Evolutionary conservation across 1,140 invertebrate species (phyloP).

Genomic region (Aphaenogaster rudis): DNA sequence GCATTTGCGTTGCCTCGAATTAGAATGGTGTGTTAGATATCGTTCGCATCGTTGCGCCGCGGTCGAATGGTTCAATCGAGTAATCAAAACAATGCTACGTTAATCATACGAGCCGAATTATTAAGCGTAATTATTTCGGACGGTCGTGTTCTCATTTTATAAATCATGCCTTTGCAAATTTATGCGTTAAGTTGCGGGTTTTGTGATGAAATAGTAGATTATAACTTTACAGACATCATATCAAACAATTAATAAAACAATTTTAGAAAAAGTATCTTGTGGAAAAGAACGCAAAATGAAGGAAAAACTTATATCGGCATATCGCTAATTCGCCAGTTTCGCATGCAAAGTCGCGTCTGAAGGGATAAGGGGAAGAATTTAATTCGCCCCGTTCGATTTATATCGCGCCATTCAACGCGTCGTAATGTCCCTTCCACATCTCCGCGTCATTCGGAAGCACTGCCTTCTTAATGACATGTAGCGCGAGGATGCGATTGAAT

Average conservation of each 20-base stretch:
- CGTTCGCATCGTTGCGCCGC: neutral
- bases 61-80: neutral
- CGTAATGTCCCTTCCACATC: conserved; percentile 61
- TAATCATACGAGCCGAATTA: neutral
- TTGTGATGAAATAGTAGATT: neutral
- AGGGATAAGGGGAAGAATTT: conserved; percentile 54
- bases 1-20: conserved; percentile 9
- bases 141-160: neutral
- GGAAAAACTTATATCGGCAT: neutral
- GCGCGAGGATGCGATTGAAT: conserved; percentile 66
- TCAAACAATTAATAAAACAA: neutral
- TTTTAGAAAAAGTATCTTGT: neutral
- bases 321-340: neutral
- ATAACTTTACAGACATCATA: neutral
- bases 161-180: neutral
- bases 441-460: neutral
- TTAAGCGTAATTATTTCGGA: conserved; percentile 1
- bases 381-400: conserved; percentile 84
- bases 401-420: conserved; percentile 70
- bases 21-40: conserved; percentile 30
- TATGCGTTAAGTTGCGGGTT: neutral
- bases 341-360: neutral
- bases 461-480: neutral
- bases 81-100: conserved; percentile 2
- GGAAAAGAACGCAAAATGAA: neutral